A percentile compares a stretch with the other conserved stretches of the same genome.
These are phyloP conservation scores for Amazona guildingii DNA, from an alignment of 2,113 vertebrate species.

Conservation along the genomic window DNA sequence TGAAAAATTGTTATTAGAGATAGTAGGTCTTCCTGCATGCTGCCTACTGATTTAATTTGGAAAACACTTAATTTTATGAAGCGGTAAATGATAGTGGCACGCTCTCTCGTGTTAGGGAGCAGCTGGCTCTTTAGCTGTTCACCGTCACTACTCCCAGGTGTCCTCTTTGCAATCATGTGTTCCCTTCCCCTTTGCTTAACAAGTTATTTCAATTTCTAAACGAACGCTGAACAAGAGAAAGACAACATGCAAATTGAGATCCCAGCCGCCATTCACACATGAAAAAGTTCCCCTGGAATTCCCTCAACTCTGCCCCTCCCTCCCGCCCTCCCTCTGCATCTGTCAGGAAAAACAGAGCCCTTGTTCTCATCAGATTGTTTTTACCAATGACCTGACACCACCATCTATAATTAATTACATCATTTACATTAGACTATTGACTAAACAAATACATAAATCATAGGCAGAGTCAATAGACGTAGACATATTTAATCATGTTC, in stretches of 20 bases:
- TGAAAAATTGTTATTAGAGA: constrained; percentile 87
- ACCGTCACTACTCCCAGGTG: constrained; percentile 78
- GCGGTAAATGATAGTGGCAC: constrained; percentile 85
- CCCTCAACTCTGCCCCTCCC: constrained; percentile 80
- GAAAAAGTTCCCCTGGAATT: constrained; percentile 88
- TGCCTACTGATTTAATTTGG: constrained; percentile 86
- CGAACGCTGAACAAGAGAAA: constrained; percentile 84
- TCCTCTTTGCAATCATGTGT: constrained; percentile 81
- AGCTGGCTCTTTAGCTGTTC: constrained; percentile 83
- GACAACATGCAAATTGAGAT: constrained; percentile 87
- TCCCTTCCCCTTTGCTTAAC: constrained; percentile 86
- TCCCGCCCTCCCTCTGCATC: constrained; percentile 76
- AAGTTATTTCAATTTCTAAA: constrained; percentile 89
- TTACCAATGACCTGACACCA: constrained; percentile 89
- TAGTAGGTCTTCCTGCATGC: constrained; percentile 78
- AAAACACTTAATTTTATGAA: constrained; percentile 90
- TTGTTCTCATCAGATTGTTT: constrained; percentile 89
- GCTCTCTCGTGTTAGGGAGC: constrained; percentile 80
- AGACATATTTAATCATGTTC: constrained; percentile 99
- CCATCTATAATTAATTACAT: constrained; percentile 99
- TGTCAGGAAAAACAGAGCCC: constrained; percentile 87
- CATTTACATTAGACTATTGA: constrained; percentile 99
- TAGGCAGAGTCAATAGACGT: constrained; percentile 93
- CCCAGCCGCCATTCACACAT: constrained; percentile 82
- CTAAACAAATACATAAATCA: constrained; percentile 99